Evolutionary conservation across 2,797 vertebrate species (phyloP).

Genomic region (Tenualosa ilisha): DNA sequence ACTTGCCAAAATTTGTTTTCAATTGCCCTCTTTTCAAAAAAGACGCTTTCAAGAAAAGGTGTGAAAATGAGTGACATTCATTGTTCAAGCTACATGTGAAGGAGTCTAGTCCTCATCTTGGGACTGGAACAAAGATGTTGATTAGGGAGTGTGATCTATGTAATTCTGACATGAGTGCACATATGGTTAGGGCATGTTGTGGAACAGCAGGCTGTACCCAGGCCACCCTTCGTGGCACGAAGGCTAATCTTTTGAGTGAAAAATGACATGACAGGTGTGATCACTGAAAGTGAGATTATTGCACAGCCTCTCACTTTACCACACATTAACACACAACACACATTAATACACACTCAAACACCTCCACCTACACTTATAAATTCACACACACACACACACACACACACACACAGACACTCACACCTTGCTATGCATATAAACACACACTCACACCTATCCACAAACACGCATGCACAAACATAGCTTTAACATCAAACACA

Average conservation of each 20-base stretch:
- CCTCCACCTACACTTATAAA: neutral
- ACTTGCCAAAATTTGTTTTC: no score
- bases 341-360: neutral
- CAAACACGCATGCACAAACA: neutral
- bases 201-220: neutral
- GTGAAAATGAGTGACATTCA: neutral
- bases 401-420: neutral
- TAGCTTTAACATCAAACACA: neutral
- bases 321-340: neutral
- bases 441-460: neutral
- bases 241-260: neutral
- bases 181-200: neutral
- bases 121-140: neutral
- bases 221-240: neutral
- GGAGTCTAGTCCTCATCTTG: neutral
- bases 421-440: neutral
- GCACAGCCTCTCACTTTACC: neutral
- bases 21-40: no score
- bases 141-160: neutral
- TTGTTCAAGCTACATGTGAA: neutral
- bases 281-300: neutral
- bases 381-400: constrained; percentile 2
- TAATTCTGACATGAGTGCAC: neutral
- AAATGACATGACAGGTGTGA: neutral
- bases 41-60: no score